Evolutionary conservation across 1,140 invertebrate genomes (phyloP), one percentile per base, ranked within the genome.

Genomic region (Zaprionus inermis): DNA sequence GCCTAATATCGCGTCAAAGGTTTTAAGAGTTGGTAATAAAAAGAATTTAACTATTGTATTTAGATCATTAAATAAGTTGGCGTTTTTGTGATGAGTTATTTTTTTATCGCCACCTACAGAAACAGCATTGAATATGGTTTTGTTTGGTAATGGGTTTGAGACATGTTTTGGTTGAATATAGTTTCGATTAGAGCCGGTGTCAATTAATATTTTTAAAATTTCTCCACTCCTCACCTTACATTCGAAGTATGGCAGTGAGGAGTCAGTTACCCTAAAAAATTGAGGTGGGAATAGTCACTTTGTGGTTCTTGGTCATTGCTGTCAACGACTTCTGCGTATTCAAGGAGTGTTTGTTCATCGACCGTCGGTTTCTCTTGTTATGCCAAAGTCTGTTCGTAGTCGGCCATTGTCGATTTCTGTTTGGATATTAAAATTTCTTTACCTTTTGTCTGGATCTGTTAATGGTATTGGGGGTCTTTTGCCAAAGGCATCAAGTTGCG

Each of bases 61-160:
- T n/a, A n/a, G n/a, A n/a, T 58, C 56, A 7, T 41, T 58, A 20
- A 80, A 78, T 22, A 80, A 57, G 28, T 78, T 75, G 6, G 69
- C 36, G 5, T 41, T 24, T 58, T 58, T 58, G 12, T 58, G 36
- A 24, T 60, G 49, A 10, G 57, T 72, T 18, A 78, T 60, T 63
- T 30, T n/a, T 7, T 65, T 58, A 30, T 67, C 58, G 2, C 72
- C 78, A 20, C 51, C 75, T 32, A 80, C 55, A 11, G 78, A 68
- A 11, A 73, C 61, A 24, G 72, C 76, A 34, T 41, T n/a, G n/a
- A n/a, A n/a, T n/a, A n/a, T n/a, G n/a, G n/a, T n/a, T n/a, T n/a
- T n/a, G n/a, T n/a, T n/a, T n/a, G n/a, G n/a, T n/a, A n/a, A n/a
- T n/a, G n/a, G n/a, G n/a, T n/a, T n/a, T n/a, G n/a, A n/a, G n/a